phyloP scores from a whole-genome alignment of 2,113 vertebrate species.

The Apteryx owenii region DNA sequence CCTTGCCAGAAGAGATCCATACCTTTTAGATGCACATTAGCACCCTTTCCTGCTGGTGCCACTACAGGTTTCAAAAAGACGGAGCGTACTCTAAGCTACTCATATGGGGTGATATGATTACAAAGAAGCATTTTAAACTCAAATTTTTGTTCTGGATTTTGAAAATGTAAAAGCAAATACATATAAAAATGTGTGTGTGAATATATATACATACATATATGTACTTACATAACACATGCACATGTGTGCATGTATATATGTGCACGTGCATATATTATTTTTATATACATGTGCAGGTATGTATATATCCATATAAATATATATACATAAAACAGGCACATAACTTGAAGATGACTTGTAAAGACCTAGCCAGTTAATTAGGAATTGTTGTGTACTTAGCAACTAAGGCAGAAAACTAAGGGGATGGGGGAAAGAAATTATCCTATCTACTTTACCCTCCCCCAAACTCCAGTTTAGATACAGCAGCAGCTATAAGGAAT shows the following conservation, averaged over 20 bases:
- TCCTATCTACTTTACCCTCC: background rate
- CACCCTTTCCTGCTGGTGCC: background rate
- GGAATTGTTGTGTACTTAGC: background rate
- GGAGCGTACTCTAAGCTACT: background rate
- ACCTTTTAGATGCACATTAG: background rate
- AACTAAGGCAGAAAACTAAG: background rate
- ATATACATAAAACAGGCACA: no score
- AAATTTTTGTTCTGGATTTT: background rate
- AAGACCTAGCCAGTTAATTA: background rate
- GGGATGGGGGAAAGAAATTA: background rate
- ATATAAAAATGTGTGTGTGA: background rate
- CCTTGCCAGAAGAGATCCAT: background rate
- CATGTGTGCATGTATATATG: no score
- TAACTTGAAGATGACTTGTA: background rate
- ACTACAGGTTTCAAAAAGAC: background rate
- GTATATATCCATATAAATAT: no score
- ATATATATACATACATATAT: background rate
- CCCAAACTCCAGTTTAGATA: background rate
- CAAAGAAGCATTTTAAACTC: background rate
- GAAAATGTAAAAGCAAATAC: background rate
- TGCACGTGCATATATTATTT: no score
- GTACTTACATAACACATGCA: no score
- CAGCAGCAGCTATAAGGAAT: background rate
- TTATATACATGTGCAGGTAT: no score
- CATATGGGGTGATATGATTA: rapidly evolving